Evolutionary conservation across 2,888 invertebrate species (phyloP).

Genomic region (Dicycla oo): DNA sequence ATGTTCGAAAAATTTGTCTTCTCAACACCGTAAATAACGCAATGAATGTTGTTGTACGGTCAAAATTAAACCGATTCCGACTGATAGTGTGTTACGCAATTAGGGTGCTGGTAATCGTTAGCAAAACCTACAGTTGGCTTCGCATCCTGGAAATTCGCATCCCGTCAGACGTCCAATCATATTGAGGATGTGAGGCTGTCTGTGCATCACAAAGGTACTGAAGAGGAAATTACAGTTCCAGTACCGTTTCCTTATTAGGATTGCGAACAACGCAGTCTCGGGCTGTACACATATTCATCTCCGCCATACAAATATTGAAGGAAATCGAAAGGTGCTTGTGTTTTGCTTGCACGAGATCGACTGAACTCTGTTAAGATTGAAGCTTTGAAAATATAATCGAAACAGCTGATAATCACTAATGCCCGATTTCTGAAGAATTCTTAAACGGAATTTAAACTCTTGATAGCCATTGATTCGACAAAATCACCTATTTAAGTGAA

Average conservation of each 20-base stretch:
- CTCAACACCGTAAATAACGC: too few species aligned
- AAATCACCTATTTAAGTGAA: too few species aligned
- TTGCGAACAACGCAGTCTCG: constrained; percentile 32
- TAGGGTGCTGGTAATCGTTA: not conserved
- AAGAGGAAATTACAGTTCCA: constrained; percentile 53
- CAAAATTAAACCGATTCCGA: too few species aligned
- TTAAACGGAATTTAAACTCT: too few species aligned
- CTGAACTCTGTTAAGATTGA: not conserved
- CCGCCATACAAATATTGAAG: constrained; percentile 26
- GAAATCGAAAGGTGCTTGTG: constrained; percentile 38
- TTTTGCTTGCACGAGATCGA: constrained; percentile 15
- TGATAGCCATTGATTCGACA: too few species aligned
- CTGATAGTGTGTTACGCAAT: too few species aligned
- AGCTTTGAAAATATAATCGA: too few species aligned
- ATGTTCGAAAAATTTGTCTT: too few species aligned
- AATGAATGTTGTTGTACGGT: too few species aligned
- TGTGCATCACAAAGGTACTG: constrained; percentile 38
- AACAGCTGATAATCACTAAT: too few species aligned
- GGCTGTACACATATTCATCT: constrained; percentile 48
- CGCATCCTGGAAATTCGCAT: constrained; percentile 27
- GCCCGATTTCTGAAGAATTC: too few species aligned
- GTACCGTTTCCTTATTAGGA: constrained; percentile 59
- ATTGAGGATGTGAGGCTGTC: constrained; percentile 33
- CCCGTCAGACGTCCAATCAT: constrained; percentile 27
- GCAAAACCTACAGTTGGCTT: not conserved